Conservation (phyloP, 2,113 vertebrate species). For the Nannobrachium achirus region DNA sequence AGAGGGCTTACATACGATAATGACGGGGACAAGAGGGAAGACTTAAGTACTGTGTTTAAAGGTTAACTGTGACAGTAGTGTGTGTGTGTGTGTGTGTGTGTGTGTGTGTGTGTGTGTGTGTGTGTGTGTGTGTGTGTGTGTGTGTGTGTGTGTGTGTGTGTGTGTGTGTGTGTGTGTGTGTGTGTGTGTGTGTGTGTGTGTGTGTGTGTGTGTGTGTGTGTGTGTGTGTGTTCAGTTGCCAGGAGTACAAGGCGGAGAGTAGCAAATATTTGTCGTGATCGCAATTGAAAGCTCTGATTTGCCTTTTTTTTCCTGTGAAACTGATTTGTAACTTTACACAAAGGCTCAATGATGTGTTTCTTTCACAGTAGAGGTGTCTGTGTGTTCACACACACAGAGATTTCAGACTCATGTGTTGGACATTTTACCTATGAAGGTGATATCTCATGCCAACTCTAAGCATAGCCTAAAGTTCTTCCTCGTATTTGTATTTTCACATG, state of each 20-base stretch:
- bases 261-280: constrained; percentile 48
- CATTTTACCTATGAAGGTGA: constrained; percentile 21
- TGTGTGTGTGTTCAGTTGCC: constrained; percentile 56
- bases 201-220: background rate
- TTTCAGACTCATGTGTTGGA: constrained; percentile 27
- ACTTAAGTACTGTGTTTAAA: constrained; percentile 59
- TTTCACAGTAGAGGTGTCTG: constrained; percentile 14
- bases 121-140: too few species aligned
- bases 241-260: constrained; percentile 27
- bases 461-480: background rate
- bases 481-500: constrained; percentile 55
- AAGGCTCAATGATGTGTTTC: constrained; percentile 23
- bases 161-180: constrained; percentile 21
- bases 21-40: constrained; percentile 50
- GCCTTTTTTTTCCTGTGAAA: constrained; percentile 15
- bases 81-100: background rate
- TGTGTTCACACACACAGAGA: constrained; percentile 1
- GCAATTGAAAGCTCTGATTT: constrained; percentile 53
- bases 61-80: constrained; percentile 54
- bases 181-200: constrained; percentile 9
- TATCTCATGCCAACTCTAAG: constrained; percentile 13
- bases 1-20: constrained; percentile 65
- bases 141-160: too few species aligned
- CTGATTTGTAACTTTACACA: constrained; percentile 6
- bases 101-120: too few species aligned